Evolutionary conservation across 2,888 invertebrate species (phyloP), one percentile per base, ranked within the genome.

Genomic region (Scaptomyza flava): DNA sequence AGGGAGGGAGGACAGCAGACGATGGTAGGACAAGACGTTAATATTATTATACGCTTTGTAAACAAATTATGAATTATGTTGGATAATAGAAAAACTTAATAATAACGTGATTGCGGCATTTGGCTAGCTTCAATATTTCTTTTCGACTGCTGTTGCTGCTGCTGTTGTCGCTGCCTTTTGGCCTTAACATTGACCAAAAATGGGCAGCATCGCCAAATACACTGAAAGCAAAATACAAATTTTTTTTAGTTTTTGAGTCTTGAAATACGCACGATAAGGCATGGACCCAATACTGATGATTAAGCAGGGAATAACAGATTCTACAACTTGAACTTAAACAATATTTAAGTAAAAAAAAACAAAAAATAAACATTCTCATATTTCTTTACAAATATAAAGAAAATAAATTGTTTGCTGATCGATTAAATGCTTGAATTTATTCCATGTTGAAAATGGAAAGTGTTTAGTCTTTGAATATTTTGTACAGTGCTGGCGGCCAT

Each of bases 51-150:
- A 85, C 79, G 85, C 83, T 83, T 87, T 87, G 83, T 85, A 83
- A 83, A 83, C 83, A 83, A 83, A 87, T 83, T 83, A 83, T 83
- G 87, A 83, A 83, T 83, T 84, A 83, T 85, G 83, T 70, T 83
- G 83, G 87, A 84, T 83, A 85, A 87, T 83, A 87, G 87, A 83
- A 83, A 87, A 83, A 87, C 87, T 83, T 83, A 84, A 87, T 83
- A 83, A 83, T 87, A 81, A 83, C 82, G 81, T 83, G 82, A 83
- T 83, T 83, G 87, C 87, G 87, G 87, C 85, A 82, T 82, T 82
- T 84, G 81, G 66, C 53, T 51, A 57, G 47, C 59, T 43, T 3
- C 48, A n/a, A n/a, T 42, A 33, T 59, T 6, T 38, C 43, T 34
- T 41, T 7, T 38, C n/a, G 9, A 4, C 34, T 41, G 23, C 14